These are phyloP conservation scores for Leptopilina boulardi DNA, from an alignment of 1,140 invertebrate species.

Conservation along the genomic window DNA sequence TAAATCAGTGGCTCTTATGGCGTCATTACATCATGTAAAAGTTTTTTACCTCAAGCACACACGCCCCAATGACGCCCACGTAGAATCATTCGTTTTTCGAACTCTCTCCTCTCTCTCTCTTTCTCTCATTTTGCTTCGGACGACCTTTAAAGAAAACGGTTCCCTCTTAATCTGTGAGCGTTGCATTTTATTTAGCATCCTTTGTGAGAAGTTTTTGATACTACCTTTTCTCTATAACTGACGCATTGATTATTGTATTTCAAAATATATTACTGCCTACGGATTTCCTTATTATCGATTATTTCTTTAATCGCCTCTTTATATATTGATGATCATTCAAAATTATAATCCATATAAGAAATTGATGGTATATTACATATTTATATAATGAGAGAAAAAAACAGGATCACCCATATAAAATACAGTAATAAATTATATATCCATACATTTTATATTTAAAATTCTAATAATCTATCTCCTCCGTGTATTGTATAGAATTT, in stretches of 20 bases:
- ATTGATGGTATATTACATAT: not conserved
- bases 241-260: constrained; percentile 17
- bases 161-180: constrained; percentile 30
- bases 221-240: not conserved
- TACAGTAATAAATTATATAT: not conserved
- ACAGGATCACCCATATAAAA: not conserved
- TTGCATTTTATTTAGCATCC: constrained; percentile 18
- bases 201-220: constrained; percentile 20
- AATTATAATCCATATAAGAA: not conserved
- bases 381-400: not conserved
- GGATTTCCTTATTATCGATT: constrained; percentile 17
- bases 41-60: constrained; percentile 50
- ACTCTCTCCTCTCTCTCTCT: no score
- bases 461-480: no score
- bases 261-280: not conserved
- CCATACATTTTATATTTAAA: no score
- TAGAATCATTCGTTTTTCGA: constrained; percentile 47
- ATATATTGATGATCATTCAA: constrained; percentile 15
- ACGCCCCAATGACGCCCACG: constrained; percentile 60
- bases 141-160: constrained; percentile 57
- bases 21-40: constrained; percentile 60
- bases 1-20: constrained; percentile 61
- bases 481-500: no score
- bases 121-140: constrained; percentile 46
- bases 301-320: not conserved